A percentile compares a stretch with the other conserved stretches of the same genome.
Conservation (phyloP, 2,888 invertebrate species). For the Mythimna pallens region DNA sequence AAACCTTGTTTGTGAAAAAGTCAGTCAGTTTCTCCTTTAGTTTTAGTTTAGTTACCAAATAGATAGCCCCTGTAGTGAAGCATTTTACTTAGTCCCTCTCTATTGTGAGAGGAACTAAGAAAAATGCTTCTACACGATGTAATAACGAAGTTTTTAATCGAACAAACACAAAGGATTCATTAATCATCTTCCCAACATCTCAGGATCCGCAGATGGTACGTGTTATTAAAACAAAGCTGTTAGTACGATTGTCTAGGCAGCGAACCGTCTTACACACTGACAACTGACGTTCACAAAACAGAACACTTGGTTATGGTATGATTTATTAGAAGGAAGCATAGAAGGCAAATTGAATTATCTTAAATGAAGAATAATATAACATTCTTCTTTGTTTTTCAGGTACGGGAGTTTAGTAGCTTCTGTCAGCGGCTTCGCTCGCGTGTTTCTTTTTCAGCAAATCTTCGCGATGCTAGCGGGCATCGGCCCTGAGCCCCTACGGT, state of each 20-base stretch:
- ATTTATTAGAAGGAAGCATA: background rate
- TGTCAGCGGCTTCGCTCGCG: too few relatives aligned
- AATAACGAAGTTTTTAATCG: background rate
- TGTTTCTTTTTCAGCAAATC: too few relatives aligned
- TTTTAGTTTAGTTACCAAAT: too few relatives aligned
- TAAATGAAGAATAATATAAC: too few relatives aligned
- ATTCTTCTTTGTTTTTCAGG: background rate
- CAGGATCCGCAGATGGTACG: constrained; percentile 42
- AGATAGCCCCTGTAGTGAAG: too few relatives aligned
- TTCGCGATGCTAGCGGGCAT: too few relatives aligned
- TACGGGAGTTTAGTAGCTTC: background rate
- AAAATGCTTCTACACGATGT: background rate
- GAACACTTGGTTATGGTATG: background rate
- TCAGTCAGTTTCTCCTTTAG: too few relatives aligned
- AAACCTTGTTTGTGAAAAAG: too few relatives aligned
- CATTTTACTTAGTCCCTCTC: too few relatives aligned
- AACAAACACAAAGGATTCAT: background rate
- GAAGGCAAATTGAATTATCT: background rate
- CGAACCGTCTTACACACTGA: background rate
- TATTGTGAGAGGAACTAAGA: background rate
- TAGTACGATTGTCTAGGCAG: constrained; percentile 40
- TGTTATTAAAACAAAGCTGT: constrained; percentile 49
- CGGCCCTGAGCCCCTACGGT: too few relatives aligned
- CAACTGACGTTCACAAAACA: constrained; percentile 4
- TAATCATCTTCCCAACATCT: constrained; percentile 17